phyloP scores from a whole-genome alignment of 2,113 vertebrate species.

The Hypanus sabinus region DNA sequence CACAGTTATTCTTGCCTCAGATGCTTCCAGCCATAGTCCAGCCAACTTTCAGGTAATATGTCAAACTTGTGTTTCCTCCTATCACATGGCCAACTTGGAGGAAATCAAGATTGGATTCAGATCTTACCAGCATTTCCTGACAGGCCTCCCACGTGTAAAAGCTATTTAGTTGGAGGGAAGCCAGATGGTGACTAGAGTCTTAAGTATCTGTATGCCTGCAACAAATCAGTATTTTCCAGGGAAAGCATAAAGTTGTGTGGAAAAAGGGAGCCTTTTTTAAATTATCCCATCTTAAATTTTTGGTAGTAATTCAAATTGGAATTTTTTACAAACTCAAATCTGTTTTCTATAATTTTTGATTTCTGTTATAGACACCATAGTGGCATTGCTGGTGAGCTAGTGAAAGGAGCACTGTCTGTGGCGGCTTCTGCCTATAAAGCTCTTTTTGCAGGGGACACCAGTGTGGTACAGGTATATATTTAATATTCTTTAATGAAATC shows the following conservation, averaged over 20 bases:
- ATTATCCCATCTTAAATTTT: background rate
- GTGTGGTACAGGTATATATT: slow-evolving; percentile 66
- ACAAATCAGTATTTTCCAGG: no score
- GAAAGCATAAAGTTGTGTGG: no score
- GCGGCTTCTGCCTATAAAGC: slow-evolving; percentile 96
- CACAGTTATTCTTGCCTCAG: background rate
- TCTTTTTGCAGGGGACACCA: slow-evolving; percentile 81
- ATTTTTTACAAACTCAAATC: background rate
- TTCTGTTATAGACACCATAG: slow-evolving; percentile 51
- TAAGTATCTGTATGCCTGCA: no score
- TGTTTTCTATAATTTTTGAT: background rate
- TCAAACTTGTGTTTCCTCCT: background rate
- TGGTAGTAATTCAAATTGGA: background rate
- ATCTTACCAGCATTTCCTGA: background rate
- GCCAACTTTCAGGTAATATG: background rate
- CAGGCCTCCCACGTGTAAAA: background rate
- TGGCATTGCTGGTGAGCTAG: slow-evolving; percentile 82
- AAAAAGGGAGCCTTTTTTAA: background rate
- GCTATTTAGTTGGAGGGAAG: background rate
- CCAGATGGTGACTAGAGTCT: background rate
- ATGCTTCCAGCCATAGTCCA: background rate
- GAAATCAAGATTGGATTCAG: background rate
- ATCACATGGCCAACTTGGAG: background rate
- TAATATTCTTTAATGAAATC: background rate
- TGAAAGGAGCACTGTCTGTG: slow-evolving; percentile 93